These are phyloP conservation scores for Pristionchus fissidentatus DNA, from an alignment of 2,888 invertebrate species.

Conservation along the genomic window DNA sequence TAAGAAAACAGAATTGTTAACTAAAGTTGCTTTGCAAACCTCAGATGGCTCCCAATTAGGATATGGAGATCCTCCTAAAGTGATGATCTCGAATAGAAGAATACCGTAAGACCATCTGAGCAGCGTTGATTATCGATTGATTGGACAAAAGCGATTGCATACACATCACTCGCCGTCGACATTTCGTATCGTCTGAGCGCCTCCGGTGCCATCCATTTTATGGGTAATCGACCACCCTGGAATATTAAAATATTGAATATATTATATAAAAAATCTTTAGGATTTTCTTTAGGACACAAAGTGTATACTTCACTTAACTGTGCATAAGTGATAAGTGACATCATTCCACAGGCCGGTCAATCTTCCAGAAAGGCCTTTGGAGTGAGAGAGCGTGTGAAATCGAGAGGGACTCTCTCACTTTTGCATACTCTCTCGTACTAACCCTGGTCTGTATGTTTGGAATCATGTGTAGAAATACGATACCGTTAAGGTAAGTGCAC, in stretches of 20 bases:
- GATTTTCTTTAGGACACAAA: too few relatives aligned
- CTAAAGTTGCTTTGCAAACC: neutral
- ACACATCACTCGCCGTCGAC: slow-evolving; percentile 45
- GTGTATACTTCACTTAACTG: too few relatives aligned
- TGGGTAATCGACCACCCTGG: slow-evolving; percentile 32
- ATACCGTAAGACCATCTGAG: slow-evolving; percentile 34
- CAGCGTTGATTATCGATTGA: neutral
- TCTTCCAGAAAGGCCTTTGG: too few relatives aligned
- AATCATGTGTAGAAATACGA: too few relatives aligned
- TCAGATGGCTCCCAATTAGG: slow-evolving; percentile 36
- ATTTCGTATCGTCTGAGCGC: slow-evolving; percentile 41
- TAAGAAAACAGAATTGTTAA: neutral
- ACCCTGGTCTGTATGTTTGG: too few relatives aligned
- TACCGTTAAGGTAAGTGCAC: too few relatives aligned
- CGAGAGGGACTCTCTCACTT: too few relatives aligned
- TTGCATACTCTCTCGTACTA: too few relatives aligned
- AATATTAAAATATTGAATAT: neutral
- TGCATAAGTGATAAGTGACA: too few relatives aligned
- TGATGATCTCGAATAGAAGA: slow-evolving; percentile 35
- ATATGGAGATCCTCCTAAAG: slow-evolving; percentile 12
- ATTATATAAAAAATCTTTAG: too few relatives aligned
- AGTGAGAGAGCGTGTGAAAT: too few relatives aligned
- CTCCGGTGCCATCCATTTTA: slow-evolving; percentile 45
- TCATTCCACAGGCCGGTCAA: too few relatives aligned
- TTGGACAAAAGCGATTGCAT: neutral